Evolutionary conservation across 2,113 vertebrate species (phyloP).

Genomic region (Sorex araneus): DNA sequence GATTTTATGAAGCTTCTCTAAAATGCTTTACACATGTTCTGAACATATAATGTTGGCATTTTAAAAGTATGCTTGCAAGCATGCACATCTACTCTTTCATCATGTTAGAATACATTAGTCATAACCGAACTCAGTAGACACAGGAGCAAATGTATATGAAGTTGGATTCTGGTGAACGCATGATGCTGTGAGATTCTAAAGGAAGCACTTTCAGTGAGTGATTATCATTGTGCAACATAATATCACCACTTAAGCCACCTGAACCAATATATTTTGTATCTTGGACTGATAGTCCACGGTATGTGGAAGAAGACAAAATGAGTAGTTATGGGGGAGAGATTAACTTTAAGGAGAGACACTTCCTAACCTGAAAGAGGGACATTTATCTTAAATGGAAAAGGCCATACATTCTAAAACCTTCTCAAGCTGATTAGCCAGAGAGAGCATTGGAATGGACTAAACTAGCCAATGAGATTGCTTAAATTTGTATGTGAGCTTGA

Average conservation of each 20-base stretch:
- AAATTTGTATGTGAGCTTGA: not conserved
- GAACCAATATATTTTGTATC: not conserved
- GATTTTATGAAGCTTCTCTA: constrained; percentile 29
- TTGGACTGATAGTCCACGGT: not conserved
- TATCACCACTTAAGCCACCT: not conserved
- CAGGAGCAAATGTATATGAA: not conserved
- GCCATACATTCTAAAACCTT: not conserved
- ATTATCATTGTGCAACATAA: not conserved
- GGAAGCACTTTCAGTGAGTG: not conserved
- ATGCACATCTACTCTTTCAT: not conserved
- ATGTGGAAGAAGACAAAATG: not conserved
- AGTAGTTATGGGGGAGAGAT: too few species aligned
- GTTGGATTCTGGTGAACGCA: not conserved
- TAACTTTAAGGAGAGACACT: not conserved
- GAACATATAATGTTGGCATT: not conserved
- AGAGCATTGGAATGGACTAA: not conserved
- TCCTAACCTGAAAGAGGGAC: not conserved
- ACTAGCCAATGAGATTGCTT: not conserved
- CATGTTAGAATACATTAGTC: not conserved
- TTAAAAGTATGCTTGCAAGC: not conserved
- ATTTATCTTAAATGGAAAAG: not conserved
- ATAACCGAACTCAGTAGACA: not conserved
- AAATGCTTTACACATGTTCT: constrained; percentile 23
- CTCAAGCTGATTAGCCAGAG: not conserved
- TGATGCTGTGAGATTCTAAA: not conserved